Evolutionary conservation across 2,888 invertebrate species (phyloP).

Genomic region (Allolobophora icterica): DNA sequence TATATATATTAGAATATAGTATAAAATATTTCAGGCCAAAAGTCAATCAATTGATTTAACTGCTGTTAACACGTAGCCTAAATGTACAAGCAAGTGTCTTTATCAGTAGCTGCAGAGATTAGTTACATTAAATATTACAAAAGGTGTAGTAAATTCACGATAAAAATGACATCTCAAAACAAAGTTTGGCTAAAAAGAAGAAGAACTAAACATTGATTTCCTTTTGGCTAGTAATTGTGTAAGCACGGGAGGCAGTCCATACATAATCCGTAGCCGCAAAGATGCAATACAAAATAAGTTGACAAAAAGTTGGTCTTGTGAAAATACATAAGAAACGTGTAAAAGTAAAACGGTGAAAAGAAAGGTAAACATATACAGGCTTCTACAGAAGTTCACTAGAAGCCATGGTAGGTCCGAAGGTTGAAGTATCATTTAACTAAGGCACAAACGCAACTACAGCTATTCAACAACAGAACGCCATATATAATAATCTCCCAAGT

Average conservation of each 20-base stretch:
- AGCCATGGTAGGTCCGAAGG: no score
- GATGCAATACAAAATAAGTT: background rate
- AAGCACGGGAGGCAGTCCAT: no score
- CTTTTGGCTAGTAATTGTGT: background rate
- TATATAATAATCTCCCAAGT: no score
- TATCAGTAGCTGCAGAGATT: background rate
- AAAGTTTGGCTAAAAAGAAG: background rate
- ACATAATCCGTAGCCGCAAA: background rate
- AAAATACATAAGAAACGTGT: no score
- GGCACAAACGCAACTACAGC: no score
- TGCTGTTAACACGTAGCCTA: background rate
- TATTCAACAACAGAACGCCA: background rate
- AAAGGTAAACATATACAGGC: no score
- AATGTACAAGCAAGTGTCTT: background rate
- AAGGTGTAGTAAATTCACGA: background rate
- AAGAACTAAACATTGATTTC: no score
- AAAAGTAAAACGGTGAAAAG: no score
- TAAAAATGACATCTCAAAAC: background rate
- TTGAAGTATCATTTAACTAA: no score
- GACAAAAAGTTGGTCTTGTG: no score
- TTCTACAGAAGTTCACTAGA: no score
- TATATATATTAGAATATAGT: no score
- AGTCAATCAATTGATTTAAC: background rate
- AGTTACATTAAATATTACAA: background rate
- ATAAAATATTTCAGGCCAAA: background rate